Percentiles rank a stretch among this genome's conserved stretches.
These are phyloP conservation scores for Madoqua kirkii DNA, from an alignment of 2,113 vertebrate genomes.

Conservation along the genomic window DNA sequence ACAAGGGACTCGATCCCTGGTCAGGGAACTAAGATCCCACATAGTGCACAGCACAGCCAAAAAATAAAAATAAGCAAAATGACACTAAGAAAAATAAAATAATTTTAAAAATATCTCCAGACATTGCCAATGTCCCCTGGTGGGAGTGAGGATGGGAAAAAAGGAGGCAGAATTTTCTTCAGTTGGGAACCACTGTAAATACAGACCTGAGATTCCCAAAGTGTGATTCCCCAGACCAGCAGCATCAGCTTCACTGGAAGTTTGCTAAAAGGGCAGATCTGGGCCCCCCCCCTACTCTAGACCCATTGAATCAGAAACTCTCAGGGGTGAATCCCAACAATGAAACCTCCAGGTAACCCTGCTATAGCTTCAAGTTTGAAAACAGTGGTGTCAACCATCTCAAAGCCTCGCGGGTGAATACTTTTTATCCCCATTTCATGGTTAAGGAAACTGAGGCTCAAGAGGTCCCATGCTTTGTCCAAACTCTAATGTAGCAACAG, in stretches of 20 bases:
- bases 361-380: not conserved
- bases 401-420: not conserved
- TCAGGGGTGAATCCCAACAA: not conserved
- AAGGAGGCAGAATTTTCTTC: not conserved
- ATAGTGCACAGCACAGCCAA: not conserved
- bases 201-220: not conserved
- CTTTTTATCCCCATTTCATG: not conserved
- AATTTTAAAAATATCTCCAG: not conserved
- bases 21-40: not conserved
- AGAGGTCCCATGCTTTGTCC: not conserved
- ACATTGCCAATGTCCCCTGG: not conserved
- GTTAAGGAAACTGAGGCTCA: not conserved
- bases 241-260: not conserved
- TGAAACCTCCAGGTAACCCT: not conserved
- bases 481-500: not conserved
- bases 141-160: not conserved
- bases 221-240: not conserved
- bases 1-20: not conserved
- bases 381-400: not conserved
- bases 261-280: not conserved
- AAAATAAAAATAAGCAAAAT: not conserved
- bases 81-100: not conserved
- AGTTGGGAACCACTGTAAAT: not conserved
- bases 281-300: not conserved
- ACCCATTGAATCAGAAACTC: not conserved